Base-by-base conservation (phyloP, 2,888 invertebrate genomes). In the Aporophyla lueneburgensis region DNA sequence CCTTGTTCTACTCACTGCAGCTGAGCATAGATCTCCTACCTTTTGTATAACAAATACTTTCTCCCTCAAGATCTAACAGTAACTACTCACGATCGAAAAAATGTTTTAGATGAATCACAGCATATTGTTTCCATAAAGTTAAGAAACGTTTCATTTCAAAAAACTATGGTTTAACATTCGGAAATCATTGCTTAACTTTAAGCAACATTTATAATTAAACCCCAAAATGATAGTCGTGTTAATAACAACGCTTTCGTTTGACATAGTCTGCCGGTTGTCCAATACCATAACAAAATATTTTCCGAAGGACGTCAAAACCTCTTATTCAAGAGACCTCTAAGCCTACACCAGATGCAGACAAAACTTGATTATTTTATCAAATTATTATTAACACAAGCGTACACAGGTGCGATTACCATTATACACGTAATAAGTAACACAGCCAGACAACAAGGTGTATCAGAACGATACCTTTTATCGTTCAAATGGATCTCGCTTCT, bases 401-500 rank as follows among this genome's bases (percentile, higher is more conserved):
- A 63, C 51, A 84, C 78, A 82, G 85, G 78, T 85, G 82, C 63
- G 69, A 75, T 72, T 72, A 79, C 40, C 66, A 54, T 59, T 63
- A 72, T 72, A 70, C 62, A 72, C 63, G 74, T 74, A 76, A 79
- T 73, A 84, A 68, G 76, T 72, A 81, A 83, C 63, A 74, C 49
- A 58, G 69, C 78, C 68, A 79, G 78, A 67, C 70, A 80, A 77
- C 86, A 82, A 82, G 83, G 80, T 82, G 80, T 78, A 85, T 80
- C 82, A 78, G 74, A 71, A 77, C 80, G 86, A 89, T 86, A 86
- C 80, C 67, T 69, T 61, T 68, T 72, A 91, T 91, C 90, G 78
- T 72, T 67, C 84, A 77, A 87, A 80, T 85, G 85, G 77, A 92
- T 91, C 91, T 88, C 58, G 74, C 81, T 87, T 78, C 84, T 86